Conservation (phyloP, 2,113 vertebrate species). For the Notothenia coriiceps region DNA sequence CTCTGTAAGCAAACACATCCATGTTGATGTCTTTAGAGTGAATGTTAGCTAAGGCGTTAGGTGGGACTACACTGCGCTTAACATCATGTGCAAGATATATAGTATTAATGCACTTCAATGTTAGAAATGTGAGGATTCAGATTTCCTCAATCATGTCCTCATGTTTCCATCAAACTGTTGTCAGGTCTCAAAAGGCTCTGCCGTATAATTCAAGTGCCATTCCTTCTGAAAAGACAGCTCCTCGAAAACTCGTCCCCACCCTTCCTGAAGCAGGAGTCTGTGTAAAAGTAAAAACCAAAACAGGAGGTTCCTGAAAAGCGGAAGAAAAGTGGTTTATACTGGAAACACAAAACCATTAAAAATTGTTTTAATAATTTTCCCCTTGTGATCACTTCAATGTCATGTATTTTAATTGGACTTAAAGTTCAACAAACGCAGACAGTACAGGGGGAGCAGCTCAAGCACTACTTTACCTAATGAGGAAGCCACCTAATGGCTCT, state of each 20-base stretch:
- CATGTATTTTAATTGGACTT: conserved; percentile 13
- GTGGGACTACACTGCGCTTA: background rate
- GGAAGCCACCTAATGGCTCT: background rate
- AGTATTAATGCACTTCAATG: too few relatives aligned
- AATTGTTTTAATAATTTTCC: background rate
- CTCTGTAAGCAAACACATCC: background rate
- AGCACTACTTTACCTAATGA: conserved; percentile 42
- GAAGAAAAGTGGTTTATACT: background rate
- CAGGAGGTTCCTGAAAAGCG: background rate
- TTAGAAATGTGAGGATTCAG: too few relatives aligned
- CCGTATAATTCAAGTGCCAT: too few relatives aligned
- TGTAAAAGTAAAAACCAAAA: background rate
- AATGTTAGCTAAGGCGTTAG: background rate
- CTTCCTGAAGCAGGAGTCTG: too few relatives aligned
- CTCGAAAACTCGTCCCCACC: too few relatives aligned
- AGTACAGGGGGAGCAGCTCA: background rate
- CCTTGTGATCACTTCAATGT: background rate
- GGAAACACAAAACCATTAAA: conserved; percentile 3
- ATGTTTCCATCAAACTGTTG: too few relatives aligned
- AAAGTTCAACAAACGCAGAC: conserved; percentile 5
- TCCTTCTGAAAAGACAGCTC: too few relatives aligned
- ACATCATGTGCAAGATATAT: too few relatives aligned
- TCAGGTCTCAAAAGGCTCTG: too few relatives aligned
- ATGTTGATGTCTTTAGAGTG: background rate
- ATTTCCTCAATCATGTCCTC: too few relatives aligned